Conservation (phyloP, 2,888 invertebrate species). For the Reticulitermes lucifugus region DNA sequence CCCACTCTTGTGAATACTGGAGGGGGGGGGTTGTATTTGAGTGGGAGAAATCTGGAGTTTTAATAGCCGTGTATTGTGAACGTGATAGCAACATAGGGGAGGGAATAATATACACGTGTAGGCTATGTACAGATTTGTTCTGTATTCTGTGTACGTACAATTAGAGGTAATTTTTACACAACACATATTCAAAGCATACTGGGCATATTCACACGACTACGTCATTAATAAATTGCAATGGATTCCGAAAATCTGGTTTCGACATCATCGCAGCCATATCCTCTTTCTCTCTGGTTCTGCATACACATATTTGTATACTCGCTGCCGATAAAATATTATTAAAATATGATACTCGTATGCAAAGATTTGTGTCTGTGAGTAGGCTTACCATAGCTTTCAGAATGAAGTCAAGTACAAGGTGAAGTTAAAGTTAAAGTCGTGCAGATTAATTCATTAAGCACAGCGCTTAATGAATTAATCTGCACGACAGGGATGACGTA, state of each 20-base stretch:
- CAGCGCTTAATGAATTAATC: too few relatives aligned
- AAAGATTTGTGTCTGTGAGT: not conserved
- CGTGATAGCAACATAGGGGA: not conserved
- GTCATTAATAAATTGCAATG: constrained; percentile 43
- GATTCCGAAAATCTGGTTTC: constrained; percentile 42
- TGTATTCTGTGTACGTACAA: constrained; percentile 40
- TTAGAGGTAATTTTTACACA: constrained; percentile 43
- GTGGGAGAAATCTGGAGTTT: constrained; percentile 25
- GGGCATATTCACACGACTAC: constrained; percentile 33
- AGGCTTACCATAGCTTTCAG: too few relatives aligned
- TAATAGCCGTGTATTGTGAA: constrained; percentile 42
- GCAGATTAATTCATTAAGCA: too few relatives aligned
- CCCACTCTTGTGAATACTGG: not conserved
- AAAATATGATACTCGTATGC: not conserved
- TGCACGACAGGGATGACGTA: too few relatives aligned
- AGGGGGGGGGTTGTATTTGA: constrained; percentile 17
- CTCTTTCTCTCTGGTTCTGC: not conserved
- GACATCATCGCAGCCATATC: constrained; percentile 17
- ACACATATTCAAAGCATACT: constrained; percentile 38
- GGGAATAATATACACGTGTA: constrained; percentile 33
- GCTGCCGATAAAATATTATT: constrained; percentile 31
- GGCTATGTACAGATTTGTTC: constrained; percentile 22
- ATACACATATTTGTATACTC: not conserved
- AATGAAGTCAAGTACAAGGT: too few relatives aligned
- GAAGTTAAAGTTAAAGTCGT: too few relatives aligned